Conservation (phyloP, 2,888 invertebrate genomes). For the Macrophya annulata region DNA sequence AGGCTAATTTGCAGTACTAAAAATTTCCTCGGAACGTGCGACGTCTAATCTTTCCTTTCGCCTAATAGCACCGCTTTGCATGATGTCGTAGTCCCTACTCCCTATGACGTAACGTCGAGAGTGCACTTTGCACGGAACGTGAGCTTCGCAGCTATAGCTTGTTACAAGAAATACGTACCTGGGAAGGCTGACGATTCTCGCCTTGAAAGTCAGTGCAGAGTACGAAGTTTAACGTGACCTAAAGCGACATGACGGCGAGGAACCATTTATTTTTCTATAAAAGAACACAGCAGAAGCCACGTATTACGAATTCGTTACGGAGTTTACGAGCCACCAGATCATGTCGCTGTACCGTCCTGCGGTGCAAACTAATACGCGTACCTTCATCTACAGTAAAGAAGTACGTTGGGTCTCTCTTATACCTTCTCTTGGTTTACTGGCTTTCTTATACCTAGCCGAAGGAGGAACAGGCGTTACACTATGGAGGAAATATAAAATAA, state of each 20-base stretch:
- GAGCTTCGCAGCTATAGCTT: background rate
- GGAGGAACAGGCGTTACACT: slow-evolving; percentile 27
- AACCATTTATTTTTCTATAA: background rate
- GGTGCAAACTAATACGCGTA: background rate
- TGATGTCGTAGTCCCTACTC: slow-evolving; percentile 33
- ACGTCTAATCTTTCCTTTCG: slow-evolving; percentile 35
- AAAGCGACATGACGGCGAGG: background rate
- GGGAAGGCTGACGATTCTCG: slow-evolving; percentile 9
- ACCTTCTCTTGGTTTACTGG: background rate
- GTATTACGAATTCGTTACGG: slow-evolving; percentile 52
- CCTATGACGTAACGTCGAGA: slow-evolving; percentile 17
- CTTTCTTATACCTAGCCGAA: slow-evolving; percentile 20
- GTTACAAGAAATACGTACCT: background rate
- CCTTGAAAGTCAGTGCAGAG: background rate
- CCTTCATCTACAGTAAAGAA: slow-evolving; percentile 5
- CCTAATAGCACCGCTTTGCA: background rate
- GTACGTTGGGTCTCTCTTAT: background rate
- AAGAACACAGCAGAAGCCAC: background rate
- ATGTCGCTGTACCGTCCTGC: slow-evolving; percentile 8
- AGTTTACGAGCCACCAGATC: slow-evolving; percentile 39
- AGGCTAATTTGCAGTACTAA: slow-evolving; percentile 21
- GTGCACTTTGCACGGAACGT: slow-evolving; percentile 21
- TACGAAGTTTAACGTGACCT: background rate
- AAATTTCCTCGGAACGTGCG: slow-evolving; percentile 33
- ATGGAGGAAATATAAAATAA: slow-evolving; percentile 49